Percentiles rank a stretch among this genome's conserved stretches.
These are phyloP conservation scores for Nematopogon swammerdamellus DNA, from an alignment of 2,888 invertebrate species.

Conservation along the genomic window DNA sequence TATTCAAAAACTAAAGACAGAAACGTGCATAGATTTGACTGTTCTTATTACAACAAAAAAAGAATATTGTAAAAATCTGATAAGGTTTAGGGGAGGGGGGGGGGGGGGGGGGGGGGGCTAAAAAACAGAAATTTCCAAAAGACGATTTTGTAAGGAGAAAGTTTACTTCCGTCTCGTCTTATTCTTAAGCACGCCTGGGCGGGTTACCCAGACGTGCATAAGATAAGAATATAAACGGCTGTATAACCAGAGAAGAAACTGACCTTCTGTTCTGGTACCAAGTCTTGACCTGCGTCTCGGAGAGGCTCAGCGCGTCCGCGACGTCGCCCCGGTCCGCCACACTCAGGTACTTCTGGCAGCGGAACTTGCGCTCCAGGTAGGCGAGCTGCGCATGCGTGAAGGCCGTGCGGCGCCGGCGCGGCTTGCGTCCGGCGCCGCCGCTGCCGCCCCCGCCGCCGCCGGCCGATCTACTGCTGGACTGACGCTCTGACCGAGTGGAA, in stretches of 20 bases:
- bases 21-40: too few relatives aligned
- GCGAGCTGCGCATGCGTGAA: constrained; percentile 94
- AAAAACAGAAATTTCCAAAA: too few relatives aligned
- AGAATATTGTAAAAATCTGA: too few relatives aligned
- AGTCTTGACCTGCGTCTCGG: constrained; percentile 94
- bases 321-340: constrained; percentile 93
- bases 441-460: constrained; percentile 9
- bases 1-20: too few relatives aligned
- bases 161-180: too few relatives aligned
- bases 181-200: too few relatives aligned
- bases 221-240: not conserved
- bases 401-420: constrained; percentile 81
- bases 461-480: constrained; percentile 17
- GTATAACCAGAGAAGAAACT: too few relatives aligned
- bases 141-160: too few relatives aligned
- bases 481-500: constrained; percentile 22
- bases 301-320: constrained; percentile 83
- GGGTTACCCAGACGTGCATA: too few relatives aligned
- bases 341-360: constrained; percentile 90
- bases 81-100: too few relatives aligned
- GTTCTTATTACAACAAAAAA: too few relatives aligned
- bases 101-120: too few relatives aligned
- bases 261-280: constrained; percentile 92
- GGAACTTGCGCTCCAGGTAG: constrained; percentile 87
- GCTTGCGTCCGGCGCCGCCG: constrained; percentile 64